phyloP scores from a whole-genome alignment of 2,113 vertebrate species.

The Stictonetta naevosa region DNA sequence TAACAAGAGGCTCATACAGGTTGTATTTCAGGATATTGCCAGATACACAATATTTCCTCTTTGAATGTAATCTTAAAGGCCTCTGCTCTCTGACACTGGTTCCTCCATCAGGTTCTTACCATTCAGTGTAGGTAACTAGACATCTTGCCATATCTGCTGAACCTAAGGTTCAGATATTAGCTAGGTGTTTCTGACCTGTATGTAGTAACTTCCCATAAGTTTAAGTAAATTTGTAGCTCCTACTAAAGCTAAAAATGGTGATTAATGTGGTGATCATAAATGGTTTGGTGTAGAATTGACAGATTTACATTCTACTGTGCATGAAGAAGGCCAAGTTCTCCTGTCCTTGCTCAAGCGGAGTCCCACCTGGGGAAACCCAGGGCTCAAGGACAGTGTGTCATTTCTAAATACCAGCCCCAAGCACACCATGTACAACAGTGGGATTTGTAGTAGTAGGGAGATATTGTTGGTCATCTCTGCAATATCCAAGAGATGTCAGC shows the following conservation, averaged over 20 bases:
- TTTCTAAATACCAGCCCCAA: not conserved
- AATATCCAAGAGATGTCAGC: not conserved
- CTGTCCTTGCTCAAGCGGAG: not conserved
- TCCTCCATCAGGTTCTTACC: not conserved
- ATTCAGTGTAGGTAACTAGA: not conserved
- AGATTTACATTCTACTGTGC: not conserved
- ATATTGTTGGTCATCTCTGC: not conserved
- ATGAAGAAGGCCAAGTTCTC: not conserved
- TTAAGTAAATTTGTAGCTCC: not conserved
- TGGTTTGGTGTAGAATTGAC: not conserved
- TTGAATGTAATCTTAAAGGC: not conserved
- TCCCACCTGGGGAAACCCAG: not conserved
- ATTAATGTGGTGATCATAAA: not conserved
- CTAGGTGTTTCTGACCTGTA: not conserved
- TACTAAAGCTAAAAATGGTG: not conserved
- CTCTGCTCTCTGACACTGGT: not conserved
- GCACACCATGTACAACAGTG: fast-evolving
- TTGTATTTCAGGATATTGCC: not conserved
- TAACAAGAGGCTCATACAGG: not conserved
- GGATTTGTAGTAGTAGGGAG: not conserved
- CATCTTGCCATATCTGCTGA: not conserved
- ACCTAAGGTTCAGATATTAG: not conserved
- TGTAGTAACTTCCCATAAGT: not conserved
- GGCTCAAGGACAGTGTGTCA: fast-evolving
- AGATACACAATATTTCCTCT: not conserved